Conservation (phyloP, 2,797 vertebrate genomes). For the Danio albolineatus region DNA sequence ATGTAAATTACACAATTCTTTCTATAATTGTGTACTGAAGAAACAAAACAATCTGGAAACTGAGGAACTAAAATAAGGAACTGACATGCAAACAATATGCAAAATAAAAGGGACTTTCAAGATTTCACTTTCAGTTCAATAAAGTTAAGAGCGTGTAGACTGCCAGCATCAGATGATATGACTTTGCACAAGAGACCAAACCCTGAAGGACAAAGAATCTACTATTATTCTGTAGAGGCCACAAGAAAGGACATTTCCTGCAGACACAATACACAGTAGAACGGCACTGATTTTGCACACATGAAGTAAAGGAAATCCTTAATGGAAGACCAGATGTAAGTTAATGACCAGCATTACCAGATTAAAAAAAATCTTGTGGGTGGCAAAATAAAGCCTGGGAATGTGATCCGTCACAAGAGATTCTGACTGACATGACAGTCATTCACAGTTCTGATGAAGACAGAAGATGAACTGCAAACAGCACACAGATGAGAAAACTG, state of each 20-base stretch:
- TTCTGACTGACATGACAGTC: slow-evolving; percentile 12
- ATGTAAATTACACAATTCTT: not conserved
- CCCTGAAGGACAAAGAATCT: slow-evolving; percentile 64
- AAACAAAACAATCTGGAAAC: no score
- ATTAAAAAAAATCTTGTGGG: slow-evolving; percentile 22
- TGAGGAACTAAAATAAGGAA: no score
- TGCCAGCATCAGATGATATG: slow-evolving; percentile 62
- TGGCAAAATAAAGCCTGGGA: slow-evolving; percentile 8
- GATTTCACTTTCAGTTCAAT: slow-evolving; percentile 60
- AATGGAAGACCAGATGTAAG: slow-evolving; percentile 66
- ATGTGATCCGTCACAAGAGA: slow-evolving; percentile 9
- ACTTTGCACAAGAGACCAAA: slow-evolving; percentile 60
- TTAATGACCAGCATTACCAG: slow-evolving; percentile 40
- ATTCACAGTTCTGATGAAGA: not conserved
- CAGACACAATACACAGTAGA: slow-evolving; percentile 66
- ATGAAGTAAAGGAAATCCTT: slow-evolving; percentile 62
- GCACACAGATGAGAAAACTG: not conserved
- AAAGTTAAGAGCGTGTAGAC: slow-evolving; percentile 60
- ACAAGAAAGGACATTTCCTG: slow-evolving; percentile 71
- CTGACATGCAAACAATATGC: not conserved
- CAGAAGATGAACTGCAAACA: not conserved
- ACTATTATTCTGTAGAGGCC: slow-evolving; percentile 73
- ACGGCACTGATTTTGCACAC: slow-evolving; percentile 54
- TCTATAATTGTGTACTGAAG: not conserved
- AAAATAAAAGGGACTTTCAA: slow-evolving; percentile 11